A percentile compares a stretch with the other conserved stretches of the same genome.
Evolutionary conservation across 2,797 vertebrate genomes (phyloP).

Genomic region (Phrynocephalus vlangalii): DNA sequence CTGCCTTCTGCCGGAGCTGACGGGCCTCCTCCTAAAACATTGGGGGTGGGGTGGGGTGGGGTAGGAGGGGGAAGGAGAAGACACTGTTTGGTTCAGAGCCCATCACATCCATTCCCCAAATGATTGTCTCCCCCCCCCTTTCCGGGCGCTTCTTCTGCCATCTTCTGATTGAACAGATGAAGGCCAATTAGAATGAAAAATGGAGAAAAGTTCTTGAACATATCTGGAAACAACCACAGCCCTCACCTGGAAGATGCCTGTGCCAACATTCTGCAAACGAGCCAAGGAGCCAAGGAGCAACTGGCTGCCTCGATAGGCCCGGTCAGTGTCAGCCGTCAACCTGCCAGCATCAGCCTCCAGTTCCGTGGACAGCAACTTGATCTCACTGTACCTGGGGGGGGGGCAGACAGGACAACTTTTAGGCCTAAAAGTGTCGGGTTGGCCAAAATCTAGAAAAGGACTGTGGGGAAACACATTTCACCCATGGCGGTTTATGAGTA

Average conservation of each 20-base stretch:
- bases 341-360: conserved; percentile 68
- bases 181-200: neutral
- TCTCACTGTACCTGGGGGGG: conserved; percentile 68
- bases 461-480: neutral
- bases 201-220: neutral
- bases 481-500: no score
- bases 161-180: neutral
- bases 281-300: conserved; percentile 66
- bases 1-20: conserved; percentile 68
- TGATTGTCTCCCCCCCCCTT: neutral
- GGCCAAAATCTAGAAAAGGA: neutral
- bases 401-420: neutral
- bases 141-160: neutral
- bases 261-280: conserved; percentile 40
- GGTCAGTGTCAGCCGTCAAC: conserved; percentile 62
- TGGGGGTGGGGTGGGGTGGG: conserved; percentile 12
- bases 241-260: conserved; percentile 74
- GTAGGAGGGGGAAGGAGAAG: neutral
- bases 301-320: conserved; percentile 70
- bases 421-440: neutral
- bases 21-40: conserved; percentile 72
- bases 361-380: conserved; percentile 62
- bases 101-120: neutral
- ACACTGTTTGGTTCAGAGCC: neutral
- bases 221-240: neutral